Evolutionary conservation across 2,113 vertebrate genomes (phyloP).

Genomic region (Podarcis muralis): DNA sequence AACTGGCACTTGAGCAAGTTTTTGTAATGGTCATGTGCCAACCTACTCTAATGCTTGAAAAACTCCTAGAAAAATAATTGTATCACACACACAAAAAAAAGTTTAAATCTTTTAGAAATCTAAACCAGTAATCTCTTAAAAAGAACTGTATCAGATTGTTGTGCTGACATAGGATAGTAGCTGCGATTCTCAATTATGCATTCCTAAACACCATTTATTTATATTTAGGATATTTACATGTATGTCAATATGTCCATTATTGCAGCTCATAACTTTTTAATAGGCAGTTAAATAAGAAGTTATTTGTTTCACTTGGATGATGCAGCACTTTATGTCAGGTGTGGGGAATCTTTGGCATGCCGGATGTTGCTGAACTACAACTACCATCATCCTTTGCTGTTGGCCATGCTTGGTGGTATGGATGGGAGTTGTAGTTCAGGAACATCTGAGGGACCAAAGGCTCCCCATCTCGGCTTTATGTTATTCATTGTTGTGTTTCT

Average conservation of each 20-base stretch:
- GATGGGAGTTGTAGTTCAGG: too few species aligned
- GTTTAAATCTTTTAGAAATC: background rate
- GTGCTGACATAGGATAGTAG: background rate
- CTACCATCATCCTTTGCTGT: too few species aligned
- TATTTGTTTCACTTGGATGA: background rate
- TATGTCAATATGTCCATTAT: background rate
- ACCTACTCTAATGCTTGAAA: slow-evolving; percentile 43
- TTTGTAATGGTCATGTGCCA: slow-evolving; percentile 52
- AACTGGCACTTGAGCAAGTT: slow-evolving; percentile 26
- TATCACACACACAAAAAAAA: background rate
- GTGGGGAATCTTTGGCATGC: too few species aligned
- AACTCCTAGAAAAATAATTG: slow-evolving; percentile 40
- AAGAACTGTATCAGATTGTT: background rate
- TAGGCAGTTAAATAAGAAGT: background rate
- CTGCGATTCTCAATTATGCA: background rate
- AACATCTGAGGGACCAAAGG: too few species aligned
- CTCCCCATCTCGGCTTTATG: too few species aligned
- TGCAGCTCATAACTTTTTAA: background rate
- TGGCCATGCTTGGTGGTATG: too few species aligned
- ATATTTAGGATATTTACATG: background rate
- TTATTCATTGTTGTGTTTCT: background rate
- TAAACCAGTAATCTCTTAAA: background rate
- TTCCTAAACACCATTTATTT: background rate
- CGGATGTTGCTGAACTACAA: too few species aligned
- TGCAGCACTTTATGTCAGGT: background rate